phyloP scores from a whole-genome alignment of 2,888 invertebrate genomes.

The Drosophila borealis region DNA sequence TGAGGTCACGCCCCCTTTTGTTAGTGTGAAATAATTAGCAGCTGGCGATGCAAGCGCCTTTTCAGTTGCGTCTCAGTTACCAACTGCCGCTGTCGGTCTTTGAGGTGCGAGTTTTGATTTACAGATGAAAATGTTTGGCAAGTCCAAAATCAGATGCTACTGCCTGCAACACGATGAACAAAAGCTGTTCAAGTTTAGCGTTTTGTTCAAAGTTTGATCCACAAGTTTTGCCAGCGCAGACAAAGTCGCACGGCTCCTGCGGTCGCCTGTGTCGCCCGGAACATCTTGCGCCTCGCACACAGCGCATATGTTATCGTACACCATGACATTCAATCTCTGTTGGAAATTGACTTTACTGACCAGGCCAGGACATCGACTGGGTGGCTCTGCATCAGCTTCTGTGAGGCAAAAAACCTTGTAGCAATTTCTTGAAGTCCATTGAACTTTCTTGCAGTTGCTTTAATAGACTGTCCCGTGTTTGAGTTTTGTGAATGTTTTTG shows the following conservation, averaged over 20 bases:
- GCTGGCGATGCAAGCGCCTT: conserved; percentile 36
- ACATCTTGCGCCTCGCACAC: conserved; percentile 6
- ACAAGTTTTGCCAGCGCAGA: conserved; percentile 70
- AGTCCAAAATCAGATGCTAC: conserved; percentile 45
- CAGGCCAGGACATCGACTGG: conserved; percentile 29
- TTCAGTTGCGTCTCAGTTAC: conserved; percentile 1
- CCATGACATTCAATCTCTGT: conserved; percentile 73
- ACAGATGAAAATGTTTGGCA: conserved; percentile 41
- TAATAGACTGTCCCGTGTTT: conserved; percentile 13
- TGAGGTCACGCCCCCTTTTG: conserved; percentile 1
- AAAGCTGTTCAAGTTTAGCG: conserved; percentile 55
- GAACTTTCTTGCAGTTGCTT: conserved; percentile 31
- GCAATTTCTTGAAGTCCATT: conserved; percentile 60
- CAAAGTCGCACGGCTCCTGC: conserved; percentile 49
- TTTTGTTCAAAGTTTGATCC: conserved; percentile 63
- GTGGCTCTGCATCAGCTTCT: conserved; percentile 13
- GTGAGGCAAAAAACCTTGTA: conserved; percentile 46
- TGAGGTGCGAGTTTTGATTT: conserved; percentile 46
- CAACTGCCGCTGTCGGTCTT: conserved; percentile 14
- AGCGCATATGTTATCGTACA: conserved; percentile 69
- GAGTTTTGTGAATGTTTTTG: conserved; percentile 26
- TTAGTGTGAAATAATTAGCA: conserved; percentile 58
- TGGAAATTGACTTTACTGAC: conserved; percentile 65
- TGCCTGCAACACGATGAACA: conserved; percentile 45
- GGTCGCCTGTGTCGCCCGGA: conserved; percentile 13